Conservation (phyloP, 2,888 invertebrate species). For the Rotaria socialis region DNA sequence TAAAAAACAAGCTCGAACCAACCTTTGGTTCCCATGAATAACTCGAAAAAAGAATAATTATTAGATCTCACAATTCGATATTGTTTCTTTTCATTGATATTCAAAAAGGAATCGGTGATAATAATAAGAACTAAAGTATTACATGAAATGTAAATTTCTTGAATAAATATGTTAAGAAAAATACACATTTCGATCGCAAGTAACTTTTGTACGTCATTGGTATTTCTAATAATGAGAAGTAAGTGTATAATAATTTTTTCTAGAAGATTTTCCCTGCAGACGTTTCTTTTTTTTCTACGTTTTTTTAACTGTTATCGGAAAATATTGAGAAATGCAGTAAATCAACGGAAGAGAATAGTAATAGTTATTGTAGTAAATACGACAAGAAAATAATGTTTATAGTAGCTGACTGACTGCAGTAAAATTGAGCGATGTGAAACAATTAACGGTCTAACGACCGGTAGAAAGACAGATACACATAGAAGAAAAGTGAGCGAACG, state of each 20-base stretch:
- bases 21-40: background rate
- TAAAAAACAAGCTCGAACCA: background rate
- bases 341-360: background rate
- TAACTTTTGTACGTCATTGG: background rate
- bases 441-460: constrained; percentile 8
- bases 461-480: background rate
- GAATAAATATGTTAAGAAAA: background rate
- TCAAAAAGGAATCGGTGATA: background rate
- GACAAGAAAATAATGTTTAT: background rate
- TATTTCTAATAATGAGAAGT: background rate
- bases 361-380: background rate
- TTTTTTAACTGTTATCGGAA: background rate
- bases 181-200: background rate
- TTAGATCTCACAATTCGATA: background rate
- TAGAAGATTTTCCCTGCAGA: too few relatives aligned
- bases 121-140: background rate
- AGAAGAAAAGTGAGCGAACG: background rate
- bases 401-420: background rate
- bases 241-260: background rate
- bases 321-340: constrained; percentile 1
- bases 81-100: background rate
- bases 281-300: background rate
- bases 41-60: background rate
- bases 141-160: background rate
- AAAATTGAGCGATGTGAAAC: constrained; percentile 21